These are phyloP conservation scores for Bothrops jararaca DNA, from an alignment of 2,113 vertebrate genomes.

Conservation along the genomic window DNA sequence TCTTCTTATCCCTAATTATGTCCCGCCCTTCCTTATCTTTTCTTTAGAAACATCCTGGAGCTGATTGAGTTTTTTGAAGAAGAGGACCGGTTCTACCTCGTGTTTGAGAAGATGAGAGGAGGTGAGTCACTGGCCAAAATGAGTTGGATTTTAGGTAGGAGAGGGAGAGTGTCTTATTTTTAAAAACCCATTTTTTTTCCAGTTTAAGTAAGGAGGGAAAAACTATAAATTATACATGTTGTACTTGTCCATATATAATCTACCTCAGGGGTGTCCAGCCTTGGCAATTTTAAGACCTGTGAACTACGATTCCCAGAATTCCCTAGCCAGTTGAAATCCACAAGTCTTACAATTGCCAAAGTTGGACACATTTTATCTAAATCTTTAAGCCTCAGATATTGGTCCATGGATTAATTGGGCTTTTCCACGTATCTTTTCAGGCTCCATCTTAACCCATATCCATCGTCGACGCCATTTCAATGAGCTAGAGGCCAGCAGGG, in stretches of 20 bases:
- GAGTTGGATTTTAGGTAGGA: neutral
- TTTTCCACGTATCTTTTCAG: conserved; percentile 55
- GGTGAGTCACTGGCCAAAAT: conserved; percentile 65
- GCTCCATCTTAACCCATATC: conserved; percentile 94
- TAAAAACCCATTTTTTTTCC: neutral
- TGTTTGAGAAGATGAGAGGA: conserved; percentile 96
- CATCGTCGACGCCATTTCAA: conserved; percentile 91
- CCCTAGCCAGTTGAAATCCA: neutral
- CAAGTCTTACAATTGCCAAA: neutral
- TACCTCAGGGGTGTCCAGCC: neutral
- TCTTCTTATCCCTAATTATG: neutral
- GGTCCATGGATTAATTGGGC: neutral
- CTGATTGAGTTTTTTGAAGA: conserved; percentile 98
- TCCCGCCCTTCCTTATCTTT: neutral
- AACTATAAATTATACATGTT: neutral
- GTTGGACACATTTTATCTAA: neutral
- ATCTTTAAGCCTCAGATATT: neutral
- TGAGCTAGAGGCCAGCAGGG: conserved; percentile 91
- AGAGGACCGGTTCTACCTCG: conserved; percentile 96
- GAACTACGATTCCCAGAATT: neutral
- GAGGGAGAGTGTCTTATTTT: neutral
- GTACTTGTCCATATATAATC: neutral
- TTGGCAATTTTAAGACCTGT: neutral
- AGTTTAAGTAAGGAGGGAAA: neutral
- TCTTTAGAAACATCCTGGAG: conserved; percentile 88